A percentile compares a stretch with the other conserved stretches of the same genome.
phyloP scores from a whole-genome alignment of 2,113 vertebrate species.

The Propithecus coquereli region DNA sequence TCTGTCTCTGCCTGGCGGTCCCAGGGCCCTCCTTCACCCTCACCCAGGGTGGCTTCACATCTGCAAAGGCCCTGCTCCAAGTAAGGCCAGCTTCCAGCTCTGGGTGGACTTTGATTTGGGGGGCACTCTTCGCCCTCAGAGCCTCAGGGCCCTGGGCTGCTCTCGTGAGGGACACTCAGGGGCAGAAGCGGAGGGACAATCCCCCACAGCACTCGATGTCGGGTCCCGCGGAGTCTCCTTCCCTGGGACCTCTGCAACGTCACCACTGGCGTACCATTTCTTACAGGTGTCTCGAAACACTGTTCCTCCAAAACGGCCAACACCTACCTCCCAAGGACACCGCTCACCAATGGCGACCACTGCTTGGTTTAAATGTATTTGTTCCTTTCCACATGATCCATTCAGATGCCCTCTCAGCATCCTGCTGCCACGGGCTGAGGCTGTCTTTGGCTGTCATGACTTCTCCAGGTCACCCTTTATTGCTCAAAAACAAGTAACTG shows the following conservation, averaged over 20 bases:
- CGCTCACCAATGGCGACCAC: not conserved
- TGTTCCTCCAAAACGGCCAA: not conserved
- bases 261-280: not conserved
- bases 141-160: not conserved
- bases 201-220: not conserved
- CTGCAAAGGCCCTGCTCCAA: not conserved
- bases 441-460: rapidly evolving
- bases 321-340: not conserved
- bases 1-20: not conserved
- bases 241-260: not conserved
- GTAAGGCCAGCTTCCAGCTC: not conserved
- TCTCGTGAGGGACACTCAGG: not conserved
- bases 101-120: not conserved
- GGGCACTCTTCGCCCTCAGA: not conserved
- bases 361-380: too few species aligned
- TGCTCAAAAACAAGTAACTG: not conserved
- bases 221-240: not conserved
- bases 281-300: not conserved
- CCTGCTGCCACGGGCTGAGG: not conserved
- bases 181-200: not conserved
- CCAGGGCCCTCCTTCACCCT: not conserved
- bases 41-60: not conserved
- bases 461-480: not conserved
- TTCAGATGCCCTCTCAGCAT: not conserved
- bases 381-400: too few species aligned